phyloP scores from a whole-genome alignment of 23 tunicate species.

The Clavelina lepadiformis region DNA sequence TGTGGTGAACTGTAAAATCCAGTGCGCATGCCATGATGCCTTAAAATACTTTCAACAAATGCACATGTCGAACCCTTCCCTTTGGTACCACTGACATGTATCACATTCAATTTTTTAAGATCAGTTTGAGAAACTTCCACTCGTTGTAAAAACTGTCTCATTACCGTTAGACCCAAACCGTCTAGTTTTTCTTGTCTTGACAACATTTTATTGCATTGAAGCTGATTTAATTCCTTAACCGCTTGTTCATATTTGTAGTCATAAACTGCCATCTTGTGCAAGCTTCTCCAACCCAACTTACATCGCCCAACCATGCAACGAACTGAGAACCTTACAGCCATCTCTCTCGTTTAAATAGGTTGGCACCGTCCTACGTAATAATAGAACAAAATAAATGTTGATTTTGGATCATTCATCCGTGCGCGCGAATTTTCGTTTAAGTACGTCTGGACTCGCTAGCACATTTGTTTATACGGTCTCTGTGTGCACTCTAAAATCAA shows the following conservation, averaged over 20 bases:
- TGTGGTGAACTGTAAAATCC: constrained; percentile 87
- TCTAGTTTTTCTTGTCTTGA: constrained; percentile 8
- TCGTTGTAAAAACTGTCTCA: constrained; percentile 32
- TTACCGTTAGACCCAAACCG: constrained; percentile 36
- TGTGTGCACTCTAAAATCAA: too few relatives aligned
- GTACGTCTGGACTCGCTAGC: too few relatives aligned
- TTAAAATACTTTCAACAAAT: constrained; percentile 63
- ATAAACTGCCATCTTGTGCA: constrained; percentile 8
- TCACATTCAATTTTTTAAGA: constrained; percentile 21
- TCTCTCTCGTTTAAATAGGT: too few relatives aligned
- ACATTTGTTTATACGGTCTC: too few relatives aligned
- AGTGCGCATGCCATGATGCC: constrained; percentile 56
- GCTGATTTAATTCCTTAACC: constrained; percentile 34
- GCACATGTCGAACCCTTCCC: constrained; percentile 93
- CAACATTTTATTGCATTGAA: constrained; percentile 26
- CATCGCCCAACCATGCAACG: too few relatives aligned
- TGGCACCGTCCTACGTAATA: too few relatives aligned
- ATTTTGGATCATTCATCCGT: too few relatives aligned
- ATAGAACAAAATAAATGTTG: too few relatives aligned
- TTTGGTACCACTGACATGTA: constrained; percentile 69
- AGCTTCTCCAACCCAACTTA: too few relatives aligned
- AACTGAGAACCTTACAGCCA: too few relatives aligned
- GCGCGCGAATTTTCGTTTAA: too few relatives aligned
- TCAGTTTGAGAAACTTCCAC: constrained; percentile 27
- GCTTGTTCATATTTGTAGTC: constrained; percentile 48